A percentile compares a stretch with the other conserved stretches of the same genome.
These are phyloP conservation scores for Melitaea athalia DNA, from an alignment of 2,888 invertebrate genomes.

Conservation along the genomic window DNA sequence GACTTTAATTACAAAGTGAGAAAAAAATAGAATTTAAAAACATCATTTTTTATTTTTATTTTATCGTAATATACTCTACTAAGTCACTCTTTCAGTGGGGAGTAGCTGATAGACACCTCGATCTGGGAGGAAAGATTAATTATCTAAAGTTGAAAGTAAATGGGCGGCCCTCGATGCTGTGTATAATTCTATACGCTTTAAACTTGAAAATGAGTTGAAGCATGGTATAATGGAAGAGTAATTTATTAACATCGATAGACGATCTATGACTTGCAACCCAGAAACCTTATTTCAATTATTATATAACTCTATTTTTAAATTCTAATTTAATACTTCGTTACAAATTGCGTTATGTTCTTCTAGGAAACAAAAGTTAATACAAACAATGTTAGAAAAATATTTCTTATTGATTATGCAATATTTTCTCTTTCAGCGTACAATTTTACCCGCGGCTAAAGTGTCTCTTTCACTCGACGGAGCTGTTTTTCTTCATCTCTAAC, in stretches of 20 bases:
- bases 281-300: background rate
- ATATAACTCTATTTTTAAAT: background rate
- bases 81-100: conserved; percentile 5
- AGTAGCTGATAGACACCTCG: conserved; percentile 23
- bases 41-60: background rate
- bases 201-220: conserved; percentile 2
- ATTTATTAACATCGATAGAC: background rate
- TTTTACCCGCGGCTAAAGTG: conserved; percentile 11
- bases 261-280: background rate
- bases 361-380: background rate
- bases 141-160: conserved; percentile 23
- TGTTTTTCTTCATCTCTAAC: conserved; percentile 24
- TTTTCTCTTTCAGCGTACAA: conserved; percentile 8
- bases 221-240: conserved; percentile 3
- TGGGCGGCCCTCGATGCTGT: conserved; percentile 6
- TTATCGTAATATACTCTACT: background rate
- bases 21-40: too few species aligned
- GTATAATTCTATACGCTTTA: conserved; percentile 14
- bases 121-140: conserved; percentile 21
- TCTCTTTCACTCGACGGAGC: conserved; percentile 14
- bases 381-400: background rate
- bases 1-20: too few species aligned
- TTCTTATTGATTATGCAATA: background rate
- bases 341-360: too few species aligned
- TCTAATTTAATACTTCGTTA: too few species aligned